Evolutionary conservation across 2,113 vertebrate species (phyloP).

Genomic region (Odocoileus hemionus): DNA sequence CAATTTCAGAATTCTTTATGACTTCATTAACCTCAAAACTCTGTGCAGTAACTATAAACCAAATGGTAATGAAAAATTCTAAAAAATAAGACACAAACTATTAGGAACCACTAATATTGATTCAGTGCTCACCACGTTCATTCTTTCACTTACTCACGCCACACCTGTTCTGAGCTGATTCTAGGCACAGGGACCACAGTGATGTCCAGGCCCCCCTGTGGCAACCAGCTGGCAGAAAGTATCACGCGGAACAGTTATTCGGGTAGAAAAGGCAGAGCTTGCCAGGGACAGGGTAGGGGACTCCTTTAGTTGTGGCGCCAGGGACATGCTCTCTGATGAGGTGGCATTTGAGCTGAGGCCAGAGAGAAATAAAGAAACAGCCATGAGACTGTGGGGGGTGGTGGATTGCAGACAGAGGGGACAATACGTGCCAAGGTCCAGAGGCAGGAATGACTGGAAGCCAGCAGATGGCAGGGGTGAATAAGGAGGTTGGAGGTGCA

Average conservation of each 20-base stretch:
- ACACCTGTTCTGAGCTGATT: too few species aligned
- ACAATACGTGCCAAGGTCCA: background rate
- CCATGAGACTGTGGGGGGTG: fast-evolving
- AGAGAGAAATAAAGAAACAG: background rate
- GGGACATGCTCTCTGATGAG: too few species aligned
- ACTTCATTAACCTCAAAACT: background rate
- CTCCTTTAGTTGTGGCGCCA: fast-evolving
- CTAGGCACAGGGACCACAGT: background rate
- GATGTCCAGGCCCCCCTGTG: background rate
- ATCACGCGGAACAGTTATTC: fast-evolving
- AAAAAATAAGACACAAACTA: background rate
- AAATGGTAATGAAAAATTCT: background rate
- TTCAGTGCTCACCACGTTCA: fast-evolving
- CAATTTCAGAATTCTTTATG: conserved; percentile 2
- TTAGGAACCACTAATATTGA: fast-evolving
- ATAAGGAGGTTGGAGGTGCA: too few species aligned
- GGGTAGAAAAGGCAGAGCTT: fast-evolving
- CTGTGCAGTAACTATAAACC: background rate
- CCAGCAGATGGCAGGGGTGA: fast-evolving
- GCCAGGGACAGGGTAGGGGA: background rate
- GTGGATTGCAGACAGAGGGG: background rate
- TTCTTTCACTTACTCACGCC: background rate
- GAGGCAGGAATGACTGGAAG: background rate
- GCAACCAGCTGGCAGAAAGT: fast-evolving
- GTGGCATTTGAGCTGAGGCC: background rate